phyloP scores from a whole-genome alignment of 2,113 vertebrate species.

The Phainopepla nitens region DNA sequence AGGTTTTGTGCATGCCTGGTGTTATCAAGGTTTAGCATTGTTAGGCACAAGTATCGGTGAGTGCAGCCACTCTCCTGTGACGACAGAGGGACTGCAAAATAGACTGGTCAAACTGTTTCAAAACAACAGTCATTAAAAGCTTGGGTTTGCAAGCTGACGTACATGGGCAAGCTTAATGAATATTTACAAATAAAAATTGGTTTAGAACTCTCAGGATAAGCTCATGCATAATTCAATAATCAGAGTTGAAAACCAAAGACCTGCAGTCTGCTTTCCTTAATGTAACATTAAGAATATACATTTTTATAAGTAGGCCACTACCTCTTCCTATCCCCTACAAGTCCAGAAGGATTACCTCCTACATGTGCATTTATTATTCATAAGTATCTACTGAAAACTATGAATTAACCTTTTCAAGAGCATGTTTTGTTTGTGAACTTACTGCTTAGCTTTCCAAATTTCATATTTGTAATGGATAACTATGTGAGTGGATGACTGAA shows the following conservation, averaged over 20 bases:
- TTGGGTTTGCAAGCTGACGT: background rate
- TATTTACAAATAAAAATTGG: background rate
- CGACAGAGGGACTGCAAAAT: background rate
- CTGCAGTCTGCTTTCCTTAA: background rate
- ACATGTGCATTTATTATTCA: background rate
- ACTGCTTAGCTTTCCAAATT: background rate
- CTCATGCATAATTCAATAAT: background rate
- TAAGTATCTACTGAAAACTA: background rate
- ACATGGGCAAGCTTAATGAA: background rate
- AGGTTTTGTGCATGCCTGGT: accelerated
- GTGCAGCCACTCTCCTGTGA: accelerated
- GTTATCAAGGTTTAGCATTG: background rate
- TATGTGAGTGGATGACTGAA: background rate
- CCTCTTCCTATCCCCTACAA: background rate
- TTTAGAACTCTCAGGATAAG: background rate
- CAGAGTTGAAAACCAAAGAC: background rate
- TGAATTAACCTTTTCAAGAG: background rate
- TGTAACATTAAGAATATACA: background rate
- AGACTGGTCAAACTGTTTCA: background rate
- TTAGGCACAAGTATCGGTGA: background rate
- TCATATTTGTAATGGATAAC: background rate
- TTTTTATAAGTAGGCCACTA: background rate
- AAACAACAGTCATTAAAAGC: background rate
- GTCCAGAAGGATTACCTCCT: background rate
- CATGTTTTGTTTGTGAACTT: background rate